These are phyloP conservation scores for Calosoma granatense DNA, from an alignment of 1,140 invertebrate genomes.

Conservation along the genomic window DNA sequence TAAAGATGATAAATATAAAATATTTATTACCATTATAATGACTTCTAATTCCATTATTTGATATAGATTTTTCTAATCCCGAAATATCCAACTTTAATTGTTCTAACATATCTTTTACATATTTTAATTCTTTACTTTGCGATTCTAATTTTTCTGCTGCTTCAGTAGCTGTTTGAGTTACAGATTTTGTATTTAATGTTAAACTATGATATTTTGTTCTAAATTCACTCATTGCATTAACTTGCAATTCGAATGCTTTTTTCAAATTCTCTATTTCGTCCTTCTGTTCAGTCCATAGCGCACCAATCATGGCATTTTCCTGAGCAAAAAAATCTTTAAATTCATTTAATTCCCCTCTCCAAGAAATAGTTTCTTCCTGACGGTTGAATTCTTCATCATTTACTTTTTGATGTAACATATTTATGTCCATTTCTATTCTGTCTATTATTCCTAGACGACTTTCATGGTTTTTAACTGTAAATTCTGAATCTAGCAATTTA, in stretches of 20 bases:
- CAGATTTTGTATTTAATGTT: constrained; percentile 24
- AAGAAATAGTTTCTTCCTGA: constrained; percentile 42
- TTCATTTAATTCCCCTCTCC: constrained; percentile 50
- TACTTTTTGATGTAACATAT: constrained; percentile 43
- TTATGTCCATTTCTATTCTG: constrained; percentile 46
- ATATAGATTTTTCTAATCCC: constrained; percentile 19
- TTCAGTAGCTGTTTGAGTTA: constrained; percentile 26
- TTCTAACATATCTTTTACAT: constrained; percentile 21
- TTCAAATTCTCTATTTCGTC: constrained; percentile 29
- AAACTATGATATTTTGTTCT: constrained; percentile 20
- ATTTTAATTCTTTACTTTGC: constrained; percentile 20
- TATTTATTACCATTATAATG: too few species aligned
- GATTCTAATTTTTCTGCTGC: constrained; percentile 25
- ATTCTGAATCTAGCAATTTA: constrained; percentile 2
- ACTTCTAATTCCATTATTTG: constrained; percentile 5
- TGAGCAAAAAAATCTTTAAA: constrained; percentile 42
- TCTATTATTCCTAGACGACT: constrained; percentile 31
- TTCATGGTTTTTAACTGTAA: constrained; percentile 4
- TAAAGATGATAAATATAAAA: too few species aligned
- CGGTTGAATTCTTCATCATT: constrained; percentile 42
- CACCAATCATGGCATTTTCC: constrained; percentile 29
- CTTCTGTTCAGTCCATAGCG: constrained; percentile 32
- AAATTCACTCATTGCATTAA: constrained; percentile 28
- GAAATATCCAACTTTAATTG: constrained; percentile 26
- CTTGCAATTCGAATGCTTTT: constrained; percentile 31